Evolutionary conservation across 92 coral and sea anemone species (phyloP).

Genomic region (Micromussa lordhowensis): DNA sequence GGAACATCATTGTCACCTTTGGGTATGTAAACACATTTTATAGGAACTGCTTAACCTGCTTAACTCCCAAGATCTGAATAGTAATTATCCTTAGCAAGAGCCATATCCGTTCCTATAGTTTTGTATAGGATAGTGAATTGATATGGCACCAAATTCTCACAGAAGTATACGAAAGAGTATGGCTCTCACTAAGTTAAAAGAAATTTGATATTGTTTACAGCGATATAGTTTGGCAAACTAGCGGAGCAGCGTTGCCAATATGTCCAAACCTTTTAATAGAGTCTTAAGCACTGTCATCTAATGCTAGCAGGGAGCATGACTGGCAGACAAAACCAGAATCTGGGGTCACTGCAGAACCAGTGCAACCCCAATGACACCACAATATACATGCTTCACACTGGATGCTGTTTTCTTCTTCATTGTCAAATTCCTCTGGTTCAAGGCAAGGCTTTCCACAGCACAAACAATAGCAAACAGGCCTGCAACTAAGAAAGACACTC

Average conservation of each 20-base stretch:
- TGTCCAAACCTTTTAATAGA: no score
- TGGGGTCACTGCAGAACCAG: background rate
- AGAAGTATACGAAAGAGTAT: slow-evolving; percentile 10
- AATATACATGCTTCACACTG: slow-evolving; percentile 49
- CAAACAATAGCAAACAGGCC: slow-evolving; percentile 37
- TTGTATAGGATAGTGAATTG: slow-evolving; percentile 10
- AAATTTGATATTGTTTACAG: no score
- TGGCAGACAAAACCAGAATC: slow-evolving; percentile 43
- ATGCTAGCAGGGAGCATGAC: slow-evolving; percentile 55
- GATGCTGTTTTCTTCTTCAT: slow-evolving; percentile 43
- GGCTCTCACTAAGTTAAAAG: slow-evolving; percentile 4
- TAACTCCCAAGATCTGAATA: no score
- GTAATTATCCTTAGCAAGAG: no score
- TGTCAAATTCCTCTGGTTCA: slow-evolving; percentile 60
- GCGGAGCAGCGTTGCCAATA: no score
- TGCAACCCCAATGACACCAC: slow-evolving; percentile 57
- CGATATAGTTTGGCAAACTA: no score
- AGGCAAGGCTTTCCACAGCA: slow-evolving; percentile 43
- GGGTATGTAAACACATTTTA: no score
- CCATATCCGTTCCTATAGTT: background rate
- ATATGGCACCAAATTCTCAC: slow-evolving; percentile 17
- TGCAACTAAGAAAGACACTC: slow-evolving; percentile 23
- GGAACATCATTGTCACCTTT: no score
- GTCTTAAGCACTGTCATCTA: slow-evolving; percentile 27
- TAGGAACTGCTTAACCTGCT: no score